phyloP scores from a whole-genome alignment of 2,797 vertebrate genomes.

The Phalanger gymnotis region DNA sequence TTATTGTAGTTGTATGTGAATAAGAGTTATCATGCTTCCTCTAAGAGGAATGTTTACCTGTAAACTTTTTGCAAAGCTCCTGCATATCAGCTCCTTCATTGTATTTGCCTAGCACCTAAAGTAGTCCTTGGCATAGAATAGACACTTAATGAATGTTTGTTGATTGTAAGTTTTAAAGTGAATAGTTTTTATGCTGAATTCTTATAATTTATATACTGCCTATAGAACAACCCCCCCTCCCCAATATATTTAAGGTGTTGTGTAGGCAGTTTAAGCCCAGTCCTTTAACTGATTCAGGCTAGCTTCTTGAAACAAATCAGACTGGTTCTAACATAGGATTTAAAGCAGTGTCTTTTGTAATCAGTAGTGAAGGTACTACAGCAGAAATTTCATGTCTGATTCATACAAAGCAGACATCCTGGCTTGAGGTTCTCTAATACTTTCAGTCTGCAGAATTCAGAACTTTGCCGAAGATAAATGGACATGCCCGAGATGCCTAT shows the following conservation, averaged over 20 bases:
- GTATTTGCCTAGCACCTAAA: neutral
- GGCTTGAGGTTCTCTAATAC: slow-evolving; percentile 40
- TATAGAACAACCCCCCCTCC: neutral
- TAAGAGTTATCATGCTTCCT: neutral
- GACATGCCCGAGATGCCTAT: slow-evolving; percentile 94
- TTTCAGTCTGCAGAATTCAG: slow-evolving; percentile 86
- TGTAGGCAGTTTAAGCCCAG: neutral
- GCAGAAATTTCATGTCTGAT: neutral
- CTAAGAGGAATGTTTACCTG: neutral
- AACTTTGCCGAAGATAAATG: slow-evolving; percentile 88
- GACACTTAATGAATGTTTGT: neutral
- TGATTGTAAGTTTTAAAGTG: neutral
- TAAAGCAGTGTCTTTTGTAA: neutral
- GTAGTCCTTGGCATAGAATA: neutral
- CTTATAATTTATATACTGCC: neutral
- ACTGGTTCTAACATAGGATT: neutral
- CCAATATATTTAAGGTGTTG: neutral
- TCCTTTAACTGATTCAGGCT: neutral
- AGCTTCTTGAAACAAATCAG: neutral
- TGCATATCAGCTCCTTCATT: neutral
- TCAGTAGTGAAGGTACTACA: neutral
- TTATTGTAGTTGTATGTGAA: neutral
- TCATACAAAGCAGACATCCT: slow-evolving; percentile 3
- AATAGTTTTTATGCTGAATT: neutral
- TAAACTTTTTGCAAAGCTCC: neutral